Percentiles rank a stretch among this genome's conserved stretches.
These are phyloP conservation scores for Trichopria drosophilae DNA, from an alignment of 2,888 invertebrate genomes.

Conservation along the genomic window DNA sequence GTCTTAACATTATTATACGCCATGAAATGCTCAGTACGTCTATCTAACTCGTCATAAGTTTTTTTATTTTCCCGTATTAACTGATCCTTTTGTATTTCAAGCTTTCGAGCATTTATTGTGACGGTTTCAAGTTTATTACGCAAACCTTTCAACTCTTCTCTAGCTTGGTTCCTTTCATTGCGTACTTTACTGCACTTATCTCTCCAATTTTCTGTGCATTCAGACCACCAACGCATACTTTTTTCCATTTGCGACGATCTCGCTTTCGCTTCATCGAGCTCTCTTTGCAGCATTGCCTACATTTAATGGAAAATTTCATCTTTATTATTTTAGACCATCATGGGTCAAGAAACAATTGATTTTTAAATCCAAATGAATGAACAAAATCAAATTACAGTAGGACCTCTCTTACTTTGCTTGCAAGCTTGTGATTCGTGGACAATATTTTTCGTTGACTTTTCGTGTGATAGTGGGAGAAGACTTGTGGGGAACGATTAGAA, in stretches of 20 bases:
- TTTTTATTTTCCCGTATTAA: conserved; percentile 81
- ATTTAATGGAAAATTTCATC: not conserved
- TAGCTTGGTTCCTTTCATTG: conserved; percentile 88
- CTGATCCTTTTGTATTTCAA: conserved; percentile 76
- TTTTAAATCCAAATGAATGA: not conserved
- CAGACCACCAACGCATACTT: conserved; percentile 99
- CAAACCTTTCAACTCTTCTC: conserved; percentile 85
- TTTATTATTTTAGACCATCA: not conserved
- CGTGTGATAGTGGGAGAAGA: no score
- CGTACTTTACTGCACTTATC: conserved; percentile 95
- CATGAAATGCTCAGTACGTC: conserved; percentile 73
- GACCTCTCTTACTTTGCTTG: no score
- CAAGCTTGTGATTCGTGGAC: no score
- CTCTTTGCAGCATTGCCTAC: conserved; percentile 70
- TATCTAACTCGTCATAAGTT: conserved; percentile 68
- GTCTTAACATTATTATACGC: no score
- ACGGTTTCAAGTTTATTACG: conserved; percentile 78
- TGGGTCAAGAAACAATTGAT: not conserved
- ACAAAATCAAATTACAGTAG: no score
- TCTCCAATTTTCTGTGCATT: conserved; percentile 95
- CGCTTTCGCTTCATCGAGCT: conserved; percentile 91
- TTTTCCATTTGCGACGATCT: conserved; percentile 98
- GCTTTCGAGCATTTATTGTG: conserved; percentile 77
- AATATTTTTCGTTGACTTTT: no score
- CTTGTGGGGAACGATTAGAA: no score